Conservation (phyloP, 2,113 vertebrate species). For the Ahaetulla prasina region DNA sequence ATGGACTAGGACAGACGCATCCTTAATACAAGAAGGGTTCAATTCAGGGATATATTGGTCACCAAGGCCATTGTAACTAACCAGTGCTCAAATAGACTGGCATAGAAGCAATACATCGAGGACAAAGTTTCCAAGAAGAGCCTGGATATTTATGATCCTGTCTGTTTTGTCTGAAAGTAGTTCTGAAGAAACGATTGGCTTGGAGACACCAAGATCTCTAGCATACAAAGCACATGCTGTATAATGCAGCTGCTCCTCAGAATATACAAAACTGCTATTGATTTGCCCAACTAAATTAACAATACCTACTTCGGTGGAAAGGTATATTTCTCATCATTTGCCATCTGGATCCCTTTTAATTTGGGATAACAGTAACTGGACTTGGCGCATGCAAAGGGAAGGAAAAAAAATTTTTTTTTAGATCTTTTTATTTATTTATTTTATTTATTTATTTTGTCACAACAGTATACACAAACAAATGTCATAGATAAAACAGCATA, state of each 20-base stretch:
- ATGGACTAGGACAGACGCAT: neutral
- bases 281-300: neutral
- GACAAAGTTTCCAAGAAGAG: neutral
- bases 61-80: neutral
- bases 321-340: too few relatives aligned
- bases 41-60: neutral
- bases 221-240: neutral
- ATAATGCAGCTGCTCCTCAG: neutral
- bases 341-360: neutral
- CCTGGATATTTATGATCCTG: neutral
- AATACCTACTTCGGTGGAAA: neutral
- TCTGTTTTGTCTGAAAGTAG: neutral
- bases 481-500: too few relatives aligned
- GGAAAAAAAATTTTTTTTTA: too few relatives aligned
- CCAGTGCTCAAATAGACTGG: neutral
- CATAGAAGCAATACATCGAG: neutral
- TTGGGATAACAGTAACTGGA: neutral
- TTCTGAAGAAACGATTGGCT: neutral
- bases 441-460: too few relatives aligned
- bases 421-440: too few relatives aligned
- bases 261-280: neutral
- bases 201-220: neutral
- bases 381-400: neutral
- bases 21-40: constrained; percentile 4
- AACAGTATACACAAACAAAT: too few relatives aligned